A percentile compares a stretch with the other conserved stretches of the same genome.
Evolutionary conservation across 2,888 invertebrate species (phyloP).

Genomic region (Acleris sparsana): DNA sequence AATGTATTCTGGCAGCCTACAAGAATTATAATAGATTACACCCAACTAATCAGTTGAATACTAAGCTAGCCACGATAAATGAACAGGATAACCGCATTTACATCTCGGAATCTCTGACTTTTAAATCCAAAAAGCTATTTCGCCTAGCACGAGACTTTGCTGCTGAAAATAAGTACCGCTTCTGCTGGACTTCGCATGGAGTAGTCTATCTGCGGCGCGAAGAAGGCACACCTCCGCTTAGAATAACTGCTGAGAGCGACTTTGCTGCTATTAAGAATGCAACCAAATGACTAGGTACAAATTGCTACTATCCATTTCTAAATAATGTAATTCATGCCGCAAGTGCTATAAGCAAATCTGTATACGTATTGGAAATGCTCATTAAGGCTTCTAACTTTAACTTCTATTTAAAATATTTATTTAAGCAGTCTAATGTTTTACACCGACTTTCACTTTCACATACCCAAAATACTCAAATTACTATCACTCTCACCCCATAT

Average conservation of each 20-base stretch:
- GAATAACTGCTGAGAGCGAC: not conserved
- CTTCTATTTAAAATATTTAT: no score
- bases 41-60: conserved; percentile 31
- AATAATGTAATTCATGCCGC: no score
- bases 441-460: no score
- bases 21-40: conserved; percentile 37
- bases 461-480: no score
- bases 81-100: conserved; percentile 34
- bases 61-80: conserved; percentile 27
- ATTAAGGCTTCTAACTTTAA: no score
- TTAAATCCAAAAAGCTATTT: conserved; percentile 34
- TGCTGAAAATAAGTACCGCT: conserved; percentile 3
- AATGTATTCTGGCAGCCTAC: conserved; percentile 1
- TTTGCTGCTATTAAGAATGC: not conserved
- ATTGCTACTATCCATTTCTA: no score
- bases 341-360: no score
- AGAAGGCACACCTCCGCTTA: conserved; percentile 8
- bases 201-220: conserved; percentile 28
- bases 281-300: no score
- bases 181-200: conserved; percentile 31
- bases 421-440: no score
- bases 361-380: no score
- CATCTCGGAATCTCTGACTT: conserved; percentile 35
- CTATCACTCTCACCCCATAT: no score
- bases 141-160: conserved; percentile 23